Evolutionary conservation across 2,888 invertebrate species (phyloP), one percentile per base, ranked within the genome.

Genomic region (Amphipoea lucens): DNA sequence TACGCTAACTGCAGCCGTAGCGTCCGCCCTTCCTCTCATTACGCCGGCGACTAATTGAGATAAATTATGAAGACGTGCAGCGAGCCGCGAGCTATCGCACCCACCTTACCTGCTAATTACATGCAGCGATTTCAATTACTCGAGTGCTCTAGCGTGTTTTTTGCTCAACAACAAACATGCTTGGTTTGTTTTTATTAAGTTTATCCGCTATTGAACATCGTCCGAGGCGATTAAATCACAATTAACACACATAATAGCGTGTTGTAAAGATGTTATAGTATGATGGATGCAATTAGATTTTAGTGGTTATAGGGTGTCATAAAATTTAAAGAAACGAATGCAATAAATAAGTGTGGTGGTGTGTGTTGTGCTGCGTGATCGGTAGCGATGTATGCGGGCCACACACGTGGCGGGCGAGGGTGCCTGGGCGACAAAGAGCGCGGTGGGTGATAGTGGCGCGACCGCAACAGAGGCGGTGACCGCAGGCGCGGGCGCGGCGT

Each of bases 1-100:
- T 83, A 83, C 87, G 83, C 85, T 86, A 86, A 89, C 85, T 85
- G 88, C 88, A 87, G 86, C 90, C 85, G 90, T 84, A 89, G 91
- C 84, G 85, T 91, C 92, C 94, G 92, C 93, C 94, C 95, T 95
- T 95, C 95, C 95, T 94, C 95, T 96, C 95, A 95, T 96, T 96
- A 96, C 92, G 91, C 75, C 89, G 90, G 87, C 92, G 94, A 94
- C 96, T 96, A 96, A 96, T 96, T 96, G 96, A 95, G 96, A 96
- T 96, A 96, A 96, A 96, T 96, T 95, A 96, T 95, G 95, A 95
- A 96, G 96, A 96, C 94, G 95, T 94, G 95, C 94, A 94, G 90
- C 94, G 92, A 92, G 94, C 94, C 93, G 93, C 93, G 91, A 93
- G 94, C 94, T 91, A 94, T 93, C 94, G 93, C 94, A 92, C 92